Base-by-base conservation (phyloP, 1,140 invertebrate species). In the Anastrepha obliqua region DNA sequence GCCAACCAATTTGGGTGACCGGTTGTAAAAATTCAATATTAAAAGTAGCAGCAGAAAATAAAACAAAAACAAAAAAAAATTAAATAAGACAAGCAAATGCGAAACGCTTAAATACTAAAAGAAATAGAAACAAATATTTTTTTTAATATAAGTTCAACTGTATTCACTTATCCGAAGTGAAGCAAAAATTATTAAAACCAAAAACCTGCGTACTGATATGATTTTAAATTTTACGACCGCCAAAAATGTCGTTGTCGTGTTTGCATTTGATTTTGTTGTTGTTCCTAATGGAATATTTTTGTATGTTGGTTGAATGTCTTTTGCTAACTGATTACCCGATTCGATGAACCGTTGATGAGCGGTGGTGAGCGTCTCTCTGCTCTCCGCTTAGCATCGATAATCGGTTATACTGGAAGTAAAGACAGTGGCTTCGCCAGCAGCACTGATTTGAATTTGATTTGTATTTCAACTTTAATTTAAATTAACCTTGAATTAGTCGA, bases 1-100 rank as follows among this genome's bases (percentile, higher is more conserved):
- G 67, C 67, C 67, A 74, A 74, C 13, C 67, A 17, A 74, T 74
- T 74, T 74, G 67, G 39, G 67, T 47, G 67, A 74, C 67, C 67
- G 67, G 67, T 74, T 74, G 67, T 74, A 74, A 74, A 74, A 74
- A 74, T 74, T 74, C 44, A 74, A 74, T 74, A 44, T 74, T 47
- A 74, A 74, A 74, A 74, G 67, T 39, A 74, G 42, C 3, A 74
- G 51, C 1, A 6, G 51, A 55, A 55, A 8, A 74, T 42, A n/a
- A 74, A 0, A 17, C 29, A 29, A 29, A 29, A 29, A 7, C 5
- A 29, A 29, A 65, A 65, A 65, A 29, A 67, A 74, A 74, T 47
- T 44, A 47, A 74, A 74, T 47, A 44, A 67, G 17, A 74, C 13
- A 74, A 74, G 13, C 67, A 74, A 74, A 74, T 47, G 42, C 67